Conservation (phyloP, 2,888 invertebrate species). For the Thera britannica region DNA sequence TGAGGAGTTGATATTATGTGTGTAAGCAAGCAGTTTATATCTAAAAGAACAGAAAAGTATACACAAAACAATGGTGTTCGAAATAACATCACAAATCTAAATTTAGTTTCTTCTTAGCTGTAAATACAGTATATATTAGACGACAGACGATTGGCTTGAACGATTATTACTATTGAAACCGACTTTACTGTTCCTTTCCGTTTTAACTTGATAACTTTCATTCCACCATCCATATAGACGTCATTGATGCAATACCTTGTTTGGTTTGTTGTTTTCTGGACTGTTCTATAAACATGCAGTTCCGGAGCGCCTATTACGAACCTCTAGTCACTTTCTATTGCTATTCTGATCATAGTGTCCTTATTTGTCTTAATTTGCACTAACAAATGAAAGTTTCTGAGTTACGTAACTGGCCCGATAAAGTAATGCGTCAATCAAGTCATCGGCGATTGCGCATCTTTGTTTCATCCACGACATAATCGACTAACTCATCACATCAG, state of each 20-base stretch:
- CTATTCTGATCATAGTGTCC: not conserved
- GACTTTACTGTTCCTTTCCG: conserved; percentile 68
- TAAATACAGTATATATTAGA: conserved; percentile 26
- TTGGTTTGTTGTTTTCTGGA: conserved; percentile 46
- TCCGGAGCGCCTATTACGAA: conserved; percentile 2
- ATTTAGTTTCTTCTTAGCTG: conserved; percentile 33
- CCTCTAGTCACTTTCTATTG: conserved; percentile 12
- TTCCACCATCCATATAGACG: conserved; percentile 37
- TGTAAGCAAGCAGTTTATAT: conserved; percentile 58
- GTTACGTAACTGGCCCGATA: conserved; percentile 10
- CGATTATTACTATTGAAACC: conserved; percentile 37
- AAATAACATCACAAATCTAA: conserved; percentile 32
- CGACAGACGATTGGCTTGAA: conserved; percentile 36
- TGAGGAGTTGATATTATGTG: conserved; percentile 11
- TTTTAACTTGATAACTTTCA: conserved; percentile 38
- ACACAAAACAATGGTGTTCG: conserved; percentile 49
- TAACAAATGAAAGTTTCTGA: conserved; percentile 29
- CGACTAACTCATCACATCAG: conserved; percentile 69
- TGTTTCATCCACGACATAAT: conserved; percentile 53
- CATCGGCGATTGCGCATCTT: conserved; percentile 60
- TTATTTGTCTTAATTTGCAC: conserved; percentile 3
- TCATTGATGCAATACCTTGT: conserved; percentile 59
- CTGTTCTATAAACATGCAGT: conserved; percentile 30
- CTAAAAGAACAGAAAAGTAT: conserved; percentile 66
- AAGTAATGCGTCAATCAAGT: conserved; percentile 68